Conservation (phyloP, 2,113 vertebrate species). For the Haplochromis burtoni region DNA sequence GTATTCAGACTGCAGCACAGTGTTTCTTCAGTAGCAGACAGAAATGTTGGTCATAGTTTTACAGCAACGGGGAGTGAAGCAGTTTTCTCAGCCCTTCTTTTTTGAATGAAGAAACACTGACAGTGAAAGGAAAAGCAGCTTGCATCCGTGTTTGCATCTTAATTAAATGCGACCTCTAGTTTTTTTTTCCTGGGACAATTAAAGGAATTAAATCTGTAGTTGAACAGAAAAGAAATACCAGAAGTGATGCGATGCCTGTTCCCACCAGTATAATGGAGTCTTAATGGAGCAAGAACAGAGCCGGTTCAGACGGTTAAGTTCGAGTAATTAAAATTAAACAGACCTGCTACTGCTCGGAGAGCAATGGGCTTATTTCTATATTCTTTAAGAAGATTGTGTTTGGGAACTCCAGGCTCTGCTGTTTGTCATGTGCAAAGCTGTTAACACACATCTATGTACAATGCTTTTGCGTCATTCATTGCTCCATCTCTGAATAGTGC, state of each 20-base stretch:
- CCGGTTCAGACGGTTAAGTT: not conserved
- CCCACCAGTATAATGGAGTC: not conserved
- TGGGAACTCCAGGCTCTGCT: not conserved
- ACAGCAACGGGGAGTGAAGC: not conserved
- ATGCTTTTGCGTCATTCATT: slow-evolving; percentile 4
- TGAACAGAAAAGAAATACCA: not conserved
- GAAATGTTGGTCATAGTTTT: not conserved
- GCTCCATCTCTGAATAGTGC: not conserved
- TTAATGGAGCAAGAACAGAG: slow-evolving; percentile 11
- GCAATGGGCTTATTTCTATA: not conserved
- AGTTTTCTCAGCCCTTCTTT: not conserved
- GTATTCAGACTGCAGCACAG: not conserved
- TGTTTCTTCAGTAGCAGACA: not conserved
- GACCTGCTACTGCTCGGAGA: not conserved
- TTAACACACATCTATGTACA: not conserved
- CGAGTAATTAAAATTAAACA: slow-evolving; percentile 44
- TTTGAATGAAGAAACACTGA: not conserved
- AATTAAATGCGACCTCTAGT: not conserved
- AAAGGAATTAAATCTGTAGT: not conserved
- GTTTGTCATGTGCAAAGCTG: not conserved
- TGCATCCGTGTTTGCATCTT: not conserved
- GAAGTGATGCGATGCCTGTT: not conserved
- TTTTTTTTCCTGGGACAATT: not conserved
- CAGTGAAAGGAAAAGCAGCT: not conserved
- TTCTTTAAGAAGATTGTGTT: slow-evolving; percentile 3